phyloP scores from a whole-genome alignment of 2,888 invertebrate genomes.

The Cantharis lateralis region DNA sequence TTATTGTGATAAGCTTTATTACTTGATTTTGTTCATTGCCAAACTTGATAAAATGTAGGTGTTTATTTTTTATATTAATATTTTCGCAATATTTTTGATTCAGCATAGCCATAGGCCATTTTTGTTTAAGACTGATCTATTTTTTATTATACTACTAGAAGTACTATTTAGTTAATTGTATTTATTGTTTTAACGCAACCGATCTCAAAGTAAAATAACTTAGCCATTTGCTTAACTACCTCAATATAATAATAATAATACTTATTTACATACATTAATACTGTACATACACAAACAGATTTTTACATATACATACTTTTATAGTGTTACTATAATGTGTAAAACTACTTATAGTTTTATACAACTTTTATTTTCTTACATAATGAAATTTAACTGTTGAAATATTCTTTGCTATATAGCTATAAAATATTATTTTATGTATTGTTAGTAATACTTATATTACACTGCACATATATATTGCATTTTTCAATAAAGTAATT shows the following conservation, averaged over 20 bases:
- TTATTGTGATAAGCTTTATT: background rate
- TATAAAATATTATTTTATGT: constrained; percentile 49
- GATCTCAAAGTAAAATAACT: constrained; percentile 1
- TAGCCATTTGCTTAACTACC: constrained; percentile 45
- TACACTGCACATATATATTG: constrained; percentile 54
- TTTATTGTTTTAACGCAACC: background rate
- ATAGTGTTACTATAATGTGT: constrained; percentile 26
- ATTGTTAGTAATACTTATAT: constrained; percentile 53
- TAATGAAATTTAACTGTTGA: constrained; percentile 23
- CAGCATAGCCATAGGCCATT: constrained; percentile 47
- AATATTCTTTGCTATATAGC: constrained; percentile 44
- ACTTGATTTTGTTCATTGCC: background rate
- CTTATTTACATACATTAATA: constrained; percentile 39
- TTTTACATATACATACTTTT: constrained; percentile 44
- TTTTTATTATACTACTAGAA: constrained; percentile 26
- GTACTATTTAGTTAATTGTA: background rate
- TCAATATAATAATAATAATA: constrained; percentile 37
- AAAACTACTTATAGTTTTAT: constrained; percentile 1
- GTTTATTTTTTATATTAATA: background rate
- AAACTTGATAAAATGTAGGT: background rate
- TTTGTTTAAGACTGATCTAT: constrained; percentile 56
- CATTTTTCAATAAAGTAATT: constrained; percentile 47
- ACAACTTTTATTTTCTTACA: constrained; percentile 26
- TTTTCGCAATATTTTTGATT: constrained; percentile 27
- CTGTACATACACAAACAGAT: constrained; percentile 42